These are phyloP conservation scores for Isurus oxyrinchus DNA, from an alignment of 2,113 vertebrate genomes.

Conservation along the genomic window DNA sequence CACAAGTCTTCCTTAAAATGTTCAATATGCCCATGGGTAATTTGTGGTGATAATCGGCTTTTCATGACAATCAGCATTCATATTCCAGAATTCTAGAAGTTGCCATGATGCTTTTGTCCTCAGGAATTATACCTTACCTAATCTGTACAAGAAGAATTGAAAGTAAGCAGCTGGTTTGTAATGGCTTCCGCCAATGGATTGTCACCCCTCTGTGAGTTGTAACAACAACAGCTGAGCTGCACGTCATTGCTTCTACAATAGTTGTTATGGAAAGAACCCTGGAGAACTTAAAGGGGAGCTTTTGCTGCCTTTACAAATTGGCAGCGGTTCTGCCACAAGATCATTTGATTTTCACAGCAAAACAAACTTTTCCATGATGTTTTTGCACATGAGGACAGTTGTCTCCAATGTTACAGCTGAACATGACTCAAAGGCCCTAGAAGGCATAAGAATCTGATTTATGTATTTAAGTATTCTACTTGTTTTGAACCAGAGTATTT, in stretches of 20 bases:
- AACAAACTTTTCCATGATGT: neutral
- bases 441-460: neutral
- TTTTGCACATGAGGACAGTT: neutral
- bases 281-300: neutral
- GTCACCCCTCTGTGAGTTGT: neutral
- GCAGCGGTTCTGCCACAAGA: neutral
- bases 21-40: too few relatives aligned
- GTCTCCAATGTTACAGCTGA: neutral
- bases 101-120: too few relatives aligned
- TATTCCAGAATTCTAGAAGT: too few relatives aligned
- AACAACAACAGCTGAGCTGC: too few relatives aligned
- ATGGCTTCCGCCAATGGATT: neutral
- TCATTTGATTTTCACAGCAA: neutral
- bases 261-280: neutral
- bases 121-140: too few relatives aligned
- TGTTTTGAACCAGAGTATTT: neutral
- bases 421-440: too few relatives aligned
- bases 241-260: neutral
- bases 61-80: too few relatives aligned
- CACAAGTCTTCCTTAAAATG: too few relatives aligned
- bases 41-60: too few relatives aligned
- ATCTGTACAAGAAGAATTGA: too few relatives aligned
- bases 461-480: neutral
- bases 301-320: neutral
- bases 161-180: neutral